Evolutionary conservation across 2,797 vertebrate species (phyloP).

Genomic region (Sebastes flavidus): DNA sequence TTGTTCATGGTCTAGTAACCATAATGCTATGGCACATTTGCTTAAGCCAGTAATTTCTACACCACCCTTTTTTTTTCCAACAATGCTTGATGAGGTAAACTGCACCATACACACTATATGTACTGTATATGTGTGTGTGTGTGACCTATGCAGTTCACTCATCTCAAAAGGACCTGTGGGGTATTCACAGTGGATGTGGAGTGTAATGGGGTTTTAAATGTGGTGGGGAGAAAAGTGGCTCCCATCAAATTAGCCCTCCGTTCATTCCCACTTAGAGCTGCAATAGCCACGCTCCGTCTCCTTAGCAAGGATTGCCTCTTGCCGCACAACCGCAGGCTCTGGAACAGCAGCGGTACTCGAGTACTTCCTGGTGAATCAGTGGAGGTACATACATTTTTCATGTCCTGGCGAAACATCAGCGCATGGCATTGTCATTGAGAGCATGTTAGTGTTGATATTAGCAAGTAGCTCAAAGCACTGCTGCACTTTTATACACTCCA

Average conservation of each 20-base stretch:
- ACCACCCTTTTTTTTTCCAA: constrained; percentile 4
- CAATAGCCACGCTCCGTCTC: constrained; percentile 67
- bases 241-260: constrained; percentile 74
- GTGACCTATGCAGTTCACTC: constrained; percentile 55
- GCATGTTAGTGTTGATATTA: not conserved
- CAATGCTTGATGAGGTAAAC: constrained; percentile 18
- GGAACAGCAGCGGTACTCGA: not conserved
- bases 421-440: not conserved
- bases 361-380: not conserved
- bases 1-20: constrained; percentile 59
- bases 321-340: constrained; percentile 34
- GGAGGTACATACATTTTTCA: not conserved
- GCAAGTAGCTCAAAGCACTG: too few species aligned
- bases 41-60: constrained; percentile 52
- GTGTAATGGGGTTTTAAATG: constrained; percentile 80
- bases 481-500: too few species aligned
- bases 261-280: constrained; percentile 69
- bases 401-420: not conserved
- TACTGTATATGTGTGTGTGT: constrained; percentile 14
- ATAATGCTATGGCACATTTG: constrained; percentile 54
- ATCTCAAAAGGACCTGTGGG: constrained; percentile 60
- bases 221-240: constrained; percentile 70
- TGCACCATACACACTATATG: constrained; percentile 23
- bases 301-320: constrained; percentile 61
- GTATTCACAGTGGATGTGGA: constrained; percentile 58